Percentiles rank a stretch among this genome's conserved stretches.
Conservation (phyloP, 2,888 invertebrate genomes). For the Adineta ricciae region DNA sequence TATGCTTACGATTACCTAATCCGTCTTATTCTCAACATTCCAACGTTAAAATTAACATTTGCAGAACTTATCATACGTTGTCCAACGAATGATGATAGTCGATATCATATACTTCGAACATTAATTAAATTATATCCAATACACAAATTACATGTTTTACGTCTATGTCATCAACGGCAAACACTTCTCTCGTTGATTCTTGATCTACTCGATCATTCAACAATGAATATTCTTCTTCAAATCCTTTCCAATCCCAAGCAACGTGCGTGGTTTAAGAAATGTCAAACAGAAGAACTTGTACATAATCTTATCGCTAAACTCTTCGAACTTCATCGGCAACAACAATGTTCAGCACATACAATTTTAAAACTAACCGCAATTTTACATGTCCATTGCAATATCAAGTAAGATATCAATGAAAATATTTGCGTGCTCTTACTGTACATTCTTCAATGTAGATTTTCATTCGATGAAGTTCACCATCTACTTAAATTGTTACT, state of each 20-base stretch:
- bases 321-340: neutral
- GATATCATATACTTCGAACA: neutral
- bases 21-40: neutral
- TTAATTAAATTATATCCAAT: constrained; percentile 16
- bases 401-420: neutral
- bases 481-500: neutral
- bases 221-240: neutral
- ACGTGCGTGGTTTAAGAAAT: neutral
- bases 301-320: neutral
- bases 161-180: neutral
- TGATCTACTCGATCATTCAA: constrained; percentile 1
- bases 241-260: neutral
- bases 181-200: neutral
- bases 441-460: neutral
- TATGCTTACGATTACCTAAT: neutral
- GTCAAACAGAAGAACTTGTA: neutral
- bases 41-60: neutral
- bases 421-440: neutral
- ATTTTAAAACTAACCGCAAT: constrained; percentile 3
- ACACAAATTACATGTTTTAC: neutral
- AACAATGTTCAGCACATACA: neutral
- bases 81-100: neutral
- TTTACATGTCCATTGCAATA: constrained; percentile 13
- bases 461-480: neutral
- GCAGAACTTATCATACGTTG: neutral